Conservation (phyloP, 2,888 invertebrate species). For the Clistopyga incitator region DNA sequence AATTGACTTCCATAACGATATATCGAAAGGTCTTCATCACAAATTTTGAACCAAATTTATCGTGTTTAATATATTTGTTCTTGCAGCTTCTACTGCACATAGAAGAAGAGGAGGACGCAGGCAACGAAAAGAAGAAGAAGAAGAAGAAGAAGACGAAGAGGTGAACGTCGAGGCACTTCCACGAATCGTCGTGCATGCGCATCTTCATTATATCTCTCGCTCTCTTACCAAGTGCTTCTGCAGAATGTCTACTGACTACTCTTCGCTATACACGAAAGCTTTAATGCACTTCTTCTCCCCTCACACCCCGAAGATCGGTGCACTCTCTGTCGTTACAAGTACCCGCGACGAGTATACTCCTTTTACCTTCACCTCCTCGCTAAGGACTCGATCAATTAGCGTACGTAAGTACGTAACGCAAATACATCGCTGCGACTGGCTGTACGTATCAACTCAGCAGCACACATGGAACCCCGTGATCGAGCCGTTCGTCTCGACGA, state of each 20-base stretch:
- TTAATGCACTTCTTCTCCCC: conserved; percentile 33
- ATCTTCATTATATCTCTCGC: conserved; percentile 77
- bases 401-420: conserved; percentile 59
- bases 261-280: conserved; percentile 40
- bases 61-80: conserved; percentile 16
- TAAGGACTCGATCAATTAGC: conserved; percentile 80
- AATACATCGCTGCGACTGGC: conserved; percentile 51
- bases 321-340: conserved; percentile 45
- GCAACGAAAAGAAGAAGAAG: neutral
- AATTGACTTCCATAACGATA: conserved; percentile 45
- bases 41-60: conserved; percentile 49
- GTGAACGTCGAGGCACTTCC: conserved; percentile 69
- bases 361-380: conserved; percentile 24
- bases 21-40: conserved; percentile 55
- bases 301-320: conserved; percentile 3
- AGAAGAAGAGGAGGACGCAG: conserved; percentile 6
- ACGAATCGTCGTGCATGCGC: conserved; percentile 78
- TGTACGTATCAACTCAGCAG: conserved; percentile 1
- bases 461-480: conserved; percentile 69
- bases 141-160: conserved; percentile 39
- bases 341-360: conserved; percentile 33
- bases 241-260: conserved; percentile 60
- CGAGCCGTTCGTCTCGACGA: conserved; percentile 73
- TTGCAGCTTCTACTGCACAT: neutral
- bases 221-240: conserved; percentile 57